Evolutionary conservation across 2,888 invertebrate species (phyloP).

Genomic region (Phania funesta): DNA sequence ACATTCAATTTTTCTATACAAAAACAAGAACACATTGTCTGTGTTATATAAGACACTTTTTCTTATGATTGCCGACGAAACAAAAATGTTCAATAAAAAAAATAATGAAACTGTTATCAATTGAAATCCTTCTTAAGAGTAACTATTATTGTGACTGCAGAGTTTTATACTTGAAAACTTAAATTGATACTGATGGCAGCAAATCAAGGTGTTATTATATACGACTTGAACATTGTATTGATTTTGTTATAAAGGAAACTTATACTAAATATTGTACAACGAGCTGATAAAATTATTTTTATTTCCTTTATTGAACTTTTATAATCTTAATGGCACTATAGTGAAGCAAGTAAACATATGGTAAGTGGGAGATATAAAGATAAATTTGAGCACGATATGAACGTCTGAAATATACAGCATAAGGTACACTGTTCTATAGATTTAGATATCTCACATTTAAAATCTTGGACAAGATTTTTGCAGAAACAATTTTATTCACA

Average conservation of each 20-base stretch:
- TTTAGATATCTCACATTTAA: no score
- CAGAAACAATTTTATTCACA: no score
- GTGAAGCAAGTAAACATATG: slow-evolving; percentile 9
- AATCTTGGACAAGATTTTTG: no score
- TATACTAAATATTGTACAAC: slow-evolving; percentile 11
- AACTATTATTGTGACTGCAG: slow-evolving; percentile 7
- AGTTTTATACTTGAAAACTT: neutral
- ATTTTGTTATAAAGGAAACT: slow-evolving; percentile 6
- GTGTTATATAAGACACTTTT: slow-evolving; percentile 16
- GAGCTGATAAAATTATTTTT: slow-evolving; percentile 33
- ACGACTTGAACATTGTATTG: neutral
- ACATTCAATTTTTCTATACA: no score
- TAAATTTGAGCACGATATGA: neutral
- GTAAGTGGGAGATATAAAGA: neutral
- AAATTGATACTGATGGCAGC: neutral
- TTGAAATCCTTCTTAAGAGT: slow-evolving; percentile 20
- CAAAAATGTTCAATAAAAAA: slow-evolving; percentile 23
- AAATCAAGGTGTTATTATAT: neutral
- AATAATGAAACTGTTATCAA: slow-evolving; percentile 16
- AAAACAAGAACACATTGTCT: neutral
- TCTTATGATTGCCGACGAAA: slow-evolving; percentile 34
- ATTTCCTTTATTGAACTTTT: slow-evolving; percentile 15
- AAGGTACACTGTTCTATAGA: no score
- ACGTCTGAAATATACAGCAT: neutral
- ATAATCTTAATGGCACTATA: slow-evolving; percentile 11